These are phyloP conservation scores for Scylla paramamosain DNA, from an alignment of 1,140 invertebrate species.

Conservation along the genomic window DNA sequence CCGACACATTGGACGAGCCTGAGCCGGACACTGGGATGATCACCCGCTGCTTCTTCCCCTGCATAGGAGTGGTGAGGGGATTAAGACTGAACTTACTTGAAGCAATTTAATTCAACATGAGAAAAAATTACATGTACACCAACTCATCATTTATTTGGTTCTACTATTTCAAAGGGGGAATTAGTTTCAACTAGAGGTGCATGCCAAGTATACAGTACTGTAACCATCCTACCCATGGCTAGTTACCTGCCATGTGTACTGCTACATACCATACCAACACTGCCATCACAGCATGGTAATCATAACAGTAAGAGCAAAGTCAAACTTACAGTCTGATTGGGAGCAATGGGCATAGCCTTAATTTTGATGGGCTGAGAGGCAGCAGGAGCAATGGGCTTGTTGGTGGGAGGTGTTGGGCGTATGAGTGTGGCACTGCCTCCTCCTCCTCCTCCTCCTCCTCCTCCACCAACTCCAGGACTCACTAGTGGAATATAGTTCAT, in stretches of 20 bases:
- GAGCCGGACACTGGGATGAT: constrained; percentile 70
- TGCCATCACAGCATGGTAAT: background rate
- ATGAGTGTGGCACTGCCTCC: constrained; percentile 52
- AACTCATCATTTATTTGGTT: too few relatives aligned
- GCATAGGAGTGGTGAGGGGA: background rate
- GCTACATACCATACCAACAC: constrained; percentile 5
- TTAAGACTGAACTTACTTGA: too few relatives aligned
- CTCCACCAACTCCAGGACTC: constrained; percentile 62
- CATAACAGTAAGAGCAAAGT: background rate
- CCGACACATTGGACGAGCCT: constrained; percentile 36
- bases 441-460: constrained; percentile 63
- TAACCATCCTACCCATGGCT: background rate
- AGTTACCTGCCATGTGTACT: background rate
- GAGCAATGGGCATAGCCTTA: constrained; percentile 70
- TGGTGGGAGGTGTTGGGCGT: constrained; percentile 52
- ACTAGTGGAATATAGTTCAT: constrained; percentile 72
- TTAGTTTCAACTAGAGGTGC: background rate
- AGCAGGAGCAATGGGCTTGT: constrained; percentile 70
- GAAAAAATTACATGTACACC: too few relatives aligned
- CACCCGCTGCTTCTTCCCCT: constrained; percentile 69
- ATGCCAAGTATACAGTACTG: background rate
- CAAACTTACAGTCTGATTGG: constrained; percentile 61
- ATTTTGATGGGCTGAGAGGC: constrained; percentile 70
- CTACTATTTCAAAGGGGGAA: too few relatives aligned
- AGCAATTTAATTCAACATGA: too few relatives aligned